Percentiles rank a stretch among this genome's conserved stretches.
These are phyloP conservation scores for Drosophila conformis DNA, from an alignment of 2,888 invertebrate genomes.

Conservation along the genomic window DNA sequence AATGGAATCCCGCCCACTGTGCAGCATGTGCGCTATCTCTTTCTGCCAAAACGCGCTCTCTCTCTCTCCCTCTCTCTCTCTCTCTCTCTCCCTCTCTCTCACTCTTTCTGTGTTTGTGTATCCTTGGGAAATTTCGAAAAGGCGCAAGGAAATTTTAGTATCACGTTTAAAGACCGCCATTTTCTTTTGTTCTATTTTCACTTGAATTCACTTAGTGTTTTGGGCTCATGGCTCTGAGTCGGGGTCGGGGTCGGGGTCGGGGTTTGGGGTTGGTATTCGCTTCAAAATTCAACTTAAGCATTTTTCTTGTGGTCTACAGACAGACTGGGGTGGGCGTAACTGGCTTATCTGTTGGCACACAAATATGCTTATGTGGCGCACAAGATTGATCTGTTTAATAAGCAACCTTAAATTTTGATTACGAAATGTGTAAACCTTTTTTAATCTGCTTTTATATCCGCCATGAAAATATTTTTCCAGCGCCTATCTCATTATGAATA, in stretches of 20 bases:
- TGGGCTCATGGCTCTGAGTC: background rate
- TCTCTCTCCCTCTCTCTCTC: background rate
- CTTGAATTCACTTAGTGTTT: conserved; percentile 30
- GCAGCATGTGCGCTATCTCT: conserved; percentile 61
- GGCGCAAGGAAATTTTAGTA: conserved; percentile 62
- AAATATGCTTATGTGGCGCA: conserved; percentile 33
- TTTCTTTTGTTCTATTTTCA: conserved; percentile 59
- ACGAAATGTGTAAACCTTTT: conserved; percentile 45
- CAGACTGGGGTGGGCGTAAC: conserved; percentile 5
- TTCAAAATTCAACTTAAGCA: conserved; percentile 43
- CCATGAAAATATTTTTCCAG: conserved; percentile 19
- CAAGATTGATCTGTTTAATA: conserved; percentile 79
- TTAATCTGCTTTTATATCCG: conserved; percentile 48
- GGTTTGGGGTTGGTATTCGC: conserved; percentile 8
- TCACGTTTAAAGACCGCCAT: conserved; percentile 60
- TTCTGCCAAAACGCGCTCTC: conserved; percentile 41
- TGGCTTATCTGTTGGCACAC: conserved; percentile 41
- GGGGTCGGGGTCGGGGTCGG: background rate
- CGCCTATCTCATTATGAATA: conserved; percentile 29
- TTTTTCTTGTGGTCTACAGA: conserved; percentile 12
- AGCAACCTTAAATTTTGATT: conserved; percentile 58
- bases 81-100: background rate
- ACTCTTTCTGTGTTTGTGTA: conserved; percentile 18
- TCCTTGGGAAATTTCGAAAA: conserved; percentile 65
- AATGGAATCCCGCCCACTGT: conserved; percentile 73